Base-by-base conservation (phyloP, 2,797 vertebrate species). In the Rhinichthys osculus region DNA sequence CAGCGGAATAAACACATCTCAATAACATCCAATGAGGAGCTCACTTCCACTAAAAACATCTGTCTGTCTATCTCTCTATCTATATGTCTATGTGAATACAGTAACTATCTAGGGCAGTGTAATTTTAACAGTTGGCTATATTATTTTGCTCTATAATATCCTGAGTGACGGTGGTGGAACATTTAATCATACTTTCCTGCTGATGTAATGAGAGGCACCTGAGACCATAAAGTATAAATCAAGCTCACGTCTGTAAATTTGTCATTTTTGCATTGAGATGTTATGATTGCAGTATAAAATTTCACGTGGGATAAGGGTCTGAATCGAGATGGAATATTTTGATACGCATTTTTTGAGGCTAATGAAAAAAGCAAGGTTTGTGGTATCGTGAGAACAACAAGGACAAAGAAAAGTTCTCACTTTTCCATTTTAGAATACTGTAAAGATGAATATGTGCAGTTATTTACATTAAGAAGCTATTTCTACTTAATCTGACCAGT, bases 11-110 rank as follows among this genome's bases (percentile, higher is more conserved):
- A 42, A 7, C 38, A 19, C 50, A 27, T 14, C 30, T 13, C 78
- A 85, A 79, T 54, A 69, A 84, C 82, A 87, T 54, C 52, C 2
- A 54, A 38, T 83, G 84, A 69, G 71, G 10, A 47, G 80, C 5
- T 73, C 62, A 66, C 78, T 70, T 81, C 44, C 33, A 27, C 14
- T 27, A 17, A 30, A 66, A 47, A 44, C 5, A 23, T 72, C 10
- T 44, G 6, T 66, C 62, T 16, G 27, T 27, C 27, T 27, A 27
- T 27, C 27, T 27, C 27, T 47, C 11, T 16, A 16, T 50, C 47
- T 16, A 50, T 16, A 10, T 27, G 4, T 62, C 59, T 30, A 3
- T 66, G 30, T 67, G 16, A 35, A 16, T 33, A 33, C 1, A 19
- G 5, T 27, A 27, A 27, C 27, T 64, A 27, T 11, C 10, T 67